Percentiles rank a stretch among this genome's conserved stretches.
Conservation (phyloP, 2,113 vertebrate genomes). For the Poeciliopsis occidentalis region DNA sequence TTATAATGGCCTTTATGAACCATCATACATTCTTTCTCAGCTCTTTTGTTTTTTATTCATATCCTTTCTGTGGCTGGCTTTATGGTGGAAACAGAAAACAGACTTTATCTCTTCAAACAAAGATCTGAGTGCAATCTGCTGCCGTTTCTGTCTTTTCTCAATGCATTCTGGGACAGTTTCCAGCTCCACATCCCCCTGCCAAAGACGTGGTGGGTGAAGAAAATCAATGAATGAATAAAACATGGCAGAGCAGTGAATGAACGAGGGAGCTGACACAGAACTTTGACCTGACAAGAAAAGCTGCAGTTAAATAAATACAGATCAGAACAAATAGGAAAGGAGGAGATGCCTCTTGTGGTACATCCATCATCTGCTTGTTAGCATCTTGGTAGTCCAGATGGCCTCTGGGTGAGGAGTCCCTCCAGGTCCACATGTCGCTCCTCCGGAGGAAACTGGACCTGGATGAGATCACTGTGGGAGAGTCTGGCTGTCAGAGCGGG, state of each 20-base stretch:
- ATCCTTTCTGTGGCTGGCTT: not conserved
- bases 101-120: not conserved
- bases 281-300: slow-evolving; percentile 39
- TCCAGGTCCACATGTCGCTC: slow-evolving; percentile 53
- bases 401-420: slow-evolving; percentile 66
- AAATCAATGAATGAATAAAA: slow-evolving; percentile 45
- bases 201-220: not conserved
- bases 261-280: slow-evolving; percentile 1
- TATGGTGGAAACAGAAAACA: not conserved
- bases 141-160: not conserved
- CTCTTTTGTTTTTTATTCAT: not conserved
- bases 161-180: slow-evolving; percentile 19
- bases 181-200: not conserved
- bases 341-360: slow-evolving; percentile 30
- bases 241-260: slow-evolving; percentile 1
- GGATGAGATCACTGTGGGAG: slow-evolving; percentile 36
- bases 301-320: slow-evolving; percentile 22
- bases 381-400: slow-evolving; percentile 79
- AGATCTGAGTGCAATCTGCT: not conserved
- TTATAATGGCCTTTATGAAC: too few species aligned
- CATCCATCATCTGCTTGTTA: slow-evolving; percentile 79
- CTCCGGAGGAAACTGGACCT: slow-evolving; percentile 32
- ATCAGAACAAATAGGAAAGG: slow-evolving; percentile 28
- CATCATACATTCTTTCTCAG: not conserved
- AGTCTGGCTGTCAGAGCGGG: slow-evolving; percentile 40